These are phyloP conservation scores for Ichneumon xanthorius DNA, from an alignment of 2,888 invertebrate genomes.

Conservation along the genomic window DNA sequence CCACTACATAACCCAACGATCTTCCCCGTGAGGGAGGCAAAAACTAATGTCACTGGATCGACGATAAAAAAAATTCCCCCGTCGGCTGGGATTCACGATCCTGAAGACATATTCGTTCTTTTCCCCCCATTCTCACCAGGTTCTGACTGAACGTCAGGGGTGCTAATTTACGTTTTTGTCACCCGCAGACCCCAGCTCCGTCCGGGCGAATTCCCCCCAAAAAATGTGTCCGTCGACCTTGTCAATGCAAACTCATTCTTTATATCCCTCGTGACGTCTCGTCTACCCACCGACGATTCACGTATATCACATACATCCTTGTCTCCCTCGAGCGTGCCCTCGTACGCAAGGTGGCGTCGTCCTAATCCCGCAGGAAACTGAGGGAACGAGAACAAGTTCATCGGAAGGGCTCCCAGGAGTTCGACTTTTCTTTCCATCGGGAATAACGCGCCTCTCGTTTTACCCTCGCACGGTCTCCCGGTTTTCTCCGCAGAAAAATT, in stretches of 20 bases:
- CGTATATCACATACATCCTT: slow-evolving; percentile 3
- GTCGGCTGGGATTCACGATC: slow-evolving; percentile 34
- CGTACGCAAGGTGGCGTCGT: background rate
- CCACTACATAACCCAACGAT: too few relatives aligned
- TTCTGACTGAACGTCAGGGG: slow-evolving; percentile 31
- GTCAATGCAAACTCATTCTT: slow-evolving; percentile 38
- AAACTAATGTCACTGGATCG: slow-evolving; percentile 25
- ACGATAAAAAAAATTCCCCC: background rate
- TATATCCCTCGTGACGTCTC: slow-evolving; percentile 31
- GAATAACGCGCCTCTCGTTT: slow-evolving; percentile 30
- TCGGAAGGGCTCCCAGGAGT: slow-evolving; percentile 43
- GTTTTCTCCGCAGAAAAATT: slow-evolving; percentile 19
- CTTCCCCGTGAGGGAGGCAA: background rate
- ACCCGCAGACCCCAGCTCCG: background rate
- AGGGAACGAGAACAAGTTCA: slow-evolving; percentile 23
- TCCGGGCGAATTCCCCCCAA: background rate
- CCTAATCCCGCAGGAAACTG: slow-evolving; percentile 20
- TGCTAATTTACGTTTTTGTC: slow-evolving; percentile 46
- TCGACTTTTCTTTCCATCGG: slow-evolving; percentile 20
- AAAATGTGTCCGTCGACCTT: slow-evolving; percentile 3
- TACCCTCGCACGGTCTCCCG: slow-evolving; percentile 10
- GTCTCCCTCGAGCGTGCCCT: slow-evolving; percentile 6
- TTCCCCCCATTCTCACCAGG: background rate
- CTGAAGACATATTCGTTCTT: slow-evolving; percentile 35
- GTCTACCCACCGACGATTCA: slow-evolving; percentile 13